These are phyloP conservation scores for Pseudococcus viburni DNA, from an alignment of 2,888 invertebrate species.

Conservation along the genomic window DNA sequence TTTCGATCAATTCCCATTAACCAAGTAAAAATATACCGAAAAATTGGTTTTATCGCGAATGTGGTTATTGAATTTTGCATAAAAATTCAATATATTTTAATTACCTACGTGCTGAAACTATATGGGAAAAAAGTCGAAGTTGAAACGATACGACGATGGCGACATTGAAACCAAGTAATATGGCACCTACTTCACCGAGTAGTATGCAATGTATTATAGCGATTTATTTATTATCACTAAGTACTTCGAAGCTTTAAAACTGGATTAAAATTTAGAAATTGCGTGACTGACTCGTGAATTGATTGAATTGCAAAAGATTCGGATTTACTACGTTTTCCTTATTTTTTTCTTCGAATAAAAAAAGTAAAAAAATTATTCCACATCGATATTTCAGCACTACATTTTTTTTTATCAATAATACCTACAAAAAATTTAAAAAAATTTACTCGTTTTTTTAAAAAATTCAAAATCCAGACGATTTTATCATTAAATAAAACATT, in stretches of 20 bases:
- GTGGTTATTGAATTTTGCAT: too few relatives aligned
- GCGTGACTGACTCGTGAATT: constrained; percentile 45
- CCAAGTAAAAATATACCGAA: too few relatives aligned
- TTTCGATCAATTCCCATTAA: too few relatives aligned
- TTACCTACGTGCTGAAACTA: neutral
- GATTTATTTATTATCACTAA: neutral
- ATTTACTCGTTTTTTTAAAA: neutral
- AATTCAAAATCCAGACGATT: neutral
- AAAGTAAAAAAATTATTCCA: neutral
- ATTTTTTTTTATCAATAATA: neutral
- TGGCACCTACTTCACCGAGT: neutral
- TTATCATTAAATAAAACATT: neutral
- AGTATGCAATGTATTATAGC: neutral
- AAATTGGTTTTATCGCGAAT: too few relatives aligned
- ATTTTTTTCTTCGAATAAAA: neutral
- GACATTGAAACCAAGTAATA: neutral
- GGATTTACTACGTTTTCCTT: too few relatives aligned
- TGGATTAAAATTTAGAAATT: constrained; percentile 28
- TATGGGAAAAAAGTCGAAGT: neutral
- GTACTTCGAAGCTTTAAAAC: neutral
- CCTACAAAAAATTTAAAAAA: too few relatives aligned
- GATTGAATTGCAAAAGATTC: neutral
- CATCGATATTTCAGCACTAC: neutral
- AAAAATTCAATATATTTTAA: too few relatives aligned
- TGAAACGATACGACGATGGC: neutral